phyloP scores from a whole-genome alignment of 2,113 vertebrate species.

The Gopherus evgoodei region DNA sequence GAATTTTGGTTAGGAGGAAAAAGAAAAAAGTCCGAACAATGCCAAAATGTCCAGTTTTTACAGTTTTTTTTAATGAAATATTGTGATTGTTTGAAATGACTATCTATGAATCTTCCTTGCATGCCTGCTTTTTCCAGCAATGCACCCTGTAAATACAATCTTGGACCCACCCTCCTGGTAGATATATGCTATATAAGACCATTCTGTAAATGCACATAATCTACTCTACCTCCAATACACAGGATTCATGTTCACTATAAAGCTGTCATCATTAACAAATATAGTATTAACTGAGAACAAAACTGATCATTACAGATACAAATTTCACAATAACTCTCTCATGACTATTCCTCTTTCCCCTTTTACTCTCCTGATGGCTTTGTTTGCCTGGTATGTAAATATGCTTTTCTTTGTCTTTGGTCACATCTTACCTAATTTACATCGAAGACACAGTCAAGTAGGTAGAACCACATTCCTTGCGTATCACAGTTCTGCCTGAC shows the following conservation, averaged over 20 bases:
- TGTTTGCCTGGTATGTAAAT: background rate
- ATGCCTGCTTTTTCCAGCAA: background rate
- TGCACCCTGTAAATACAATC: background rate
- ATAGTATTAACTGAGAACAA: background rate
- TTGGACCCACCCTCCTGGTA: background rate
- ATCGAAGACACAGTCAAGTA: background rate
- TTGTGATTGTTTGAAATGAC: background rate
- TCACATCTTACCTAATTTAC: background rate
- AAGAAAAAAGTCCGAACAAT: background rate
- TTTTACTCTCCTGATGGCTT: background rate
- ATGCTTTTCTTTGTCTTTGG: background rate
- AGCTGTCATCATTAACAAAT: background rate
- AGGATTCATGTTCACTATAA: background rate
- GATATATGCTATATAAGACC: background rate
- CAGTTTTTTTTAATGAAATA: background rate
- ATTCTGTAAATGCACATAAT: background rate
- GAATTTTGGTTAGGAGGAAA: background rate
- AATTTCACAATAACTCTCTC: background rate
- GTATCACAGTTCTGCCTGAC: background rate
- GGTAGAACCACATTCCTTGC: background rate
- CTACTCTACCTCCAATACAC: background rate
- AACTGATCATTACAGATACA: background rate
- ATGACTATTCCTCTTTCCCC: background rate
- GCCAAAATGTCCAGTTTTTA: background rate
- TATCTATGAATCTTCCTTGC: background rate